phyloP scores from a whole-genome alignment of 1,140 invertebrate species.

The Hylaeus volcanicus region DNA sequence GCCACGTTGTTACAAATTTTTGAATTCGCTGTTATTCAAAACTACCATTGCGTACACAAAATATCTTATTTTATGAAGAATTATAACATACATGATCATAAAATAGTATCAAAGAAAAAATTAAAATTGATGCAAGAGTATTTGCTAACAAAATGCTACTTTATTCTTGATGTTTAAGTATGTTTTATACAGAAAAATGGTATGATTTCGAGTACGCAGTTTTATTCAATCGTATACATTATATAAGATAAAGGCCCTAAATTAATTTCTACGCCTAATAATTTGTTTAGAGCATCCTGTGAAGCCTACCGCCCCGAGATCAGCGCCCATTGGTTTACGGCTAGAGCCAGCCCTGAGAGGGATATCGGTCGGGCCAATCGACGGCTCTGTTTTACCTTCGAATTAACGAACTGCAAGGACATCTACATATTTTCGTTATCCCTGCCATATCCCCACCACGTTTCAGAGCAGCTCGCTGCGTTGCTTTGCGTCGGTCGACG shows the following conservation, averaged over 20 bases:
- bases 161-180: neutral
- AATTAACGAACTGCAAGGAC: neutral
- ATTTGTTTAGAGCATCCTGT: too few species aligned
- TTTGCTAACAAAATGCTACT: neutral
- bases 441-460: constrained; percentile 44
- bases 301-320: too few species aligned
- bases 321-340: too few species aligned
- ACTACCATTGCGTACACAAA: neutral
- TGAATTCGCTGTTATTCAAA: neutral
- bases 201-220: neutral
- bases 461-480: constrained; percentile 54
- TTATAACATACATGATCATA: too few species aligned
- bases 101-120: neutral
- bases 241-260: too few species aligned
- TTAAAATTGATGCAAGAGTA: neutral
- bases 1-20: neutral
- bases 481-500: constrained; percentile 53
- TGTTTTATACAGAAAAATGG: neutral
- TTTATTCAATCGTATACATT: neutral
- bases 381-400: neutral
- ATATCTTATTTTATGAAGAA: neutral
- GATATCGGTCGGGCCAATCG: neutral
- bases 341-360: neutral
- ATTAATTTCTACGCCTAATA: too few species aligned
- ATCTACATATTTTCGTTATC: constrained; percentile 21